phyloP scores from a whole-genome alignment of 2,888 invertebrate genomes.

The Plutella xylostella region DNA sequence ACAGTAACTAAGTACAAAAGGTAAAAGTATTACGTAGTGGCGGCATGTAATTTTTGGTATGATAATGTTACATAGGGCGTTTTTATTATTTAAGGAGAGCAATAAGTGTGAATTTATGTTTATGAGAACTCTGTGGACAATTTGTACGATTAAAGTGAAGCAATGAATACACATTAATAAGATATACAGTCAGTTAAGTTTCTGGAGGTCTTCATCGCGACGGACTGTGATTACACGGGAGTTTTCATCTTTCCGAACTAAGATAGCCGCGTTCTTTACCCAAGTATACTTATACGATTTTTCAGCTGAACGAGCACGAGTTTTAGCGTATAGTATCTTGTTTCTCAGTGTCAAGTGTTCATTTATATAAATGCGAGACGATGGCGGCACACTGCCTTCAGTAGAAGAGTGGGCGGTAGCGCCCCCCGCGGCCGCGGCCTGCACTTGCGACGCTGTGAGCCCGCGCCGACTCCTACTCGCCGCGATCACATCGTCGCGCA shows the following conservation, averaged over 20 bases:
- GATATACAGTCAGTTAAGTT: no score
- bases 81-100: no score
- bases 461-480: constrained; percentile 6
- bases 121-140: no score
- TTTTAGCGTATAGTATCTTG: constrained; percentile 5
- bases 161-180: no score
- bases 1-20: no score
- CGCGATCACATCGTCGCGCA: constrained; percentile 7
- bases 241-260: constrained; percentile 1
- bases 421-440: neutral
- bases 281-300: constrained; percentile 8
- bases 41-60: no score
- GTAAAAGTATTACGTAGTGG: no score
- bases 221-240: neutral
- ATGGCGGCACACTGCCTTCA: neutral
- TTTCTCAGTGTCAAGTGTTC: constrained; percentile 9
- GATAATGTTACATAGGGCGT: no score
- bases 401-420: neutral
- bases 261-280: constrained; percentile 2
- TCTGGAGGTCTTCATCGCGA: no score
- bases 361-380: constrained; percentile 5
- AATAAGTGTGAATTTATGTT: no score
- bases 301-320: neutral
- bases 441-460: constrained; percentile 1
- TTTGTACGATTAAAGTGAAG: no score